Evolutionary conservation across 2,888 invertebrate genomes (phyloP), one percentile per base, ranked within the genome.

Genomic region (Cancer borealis): DNA sequence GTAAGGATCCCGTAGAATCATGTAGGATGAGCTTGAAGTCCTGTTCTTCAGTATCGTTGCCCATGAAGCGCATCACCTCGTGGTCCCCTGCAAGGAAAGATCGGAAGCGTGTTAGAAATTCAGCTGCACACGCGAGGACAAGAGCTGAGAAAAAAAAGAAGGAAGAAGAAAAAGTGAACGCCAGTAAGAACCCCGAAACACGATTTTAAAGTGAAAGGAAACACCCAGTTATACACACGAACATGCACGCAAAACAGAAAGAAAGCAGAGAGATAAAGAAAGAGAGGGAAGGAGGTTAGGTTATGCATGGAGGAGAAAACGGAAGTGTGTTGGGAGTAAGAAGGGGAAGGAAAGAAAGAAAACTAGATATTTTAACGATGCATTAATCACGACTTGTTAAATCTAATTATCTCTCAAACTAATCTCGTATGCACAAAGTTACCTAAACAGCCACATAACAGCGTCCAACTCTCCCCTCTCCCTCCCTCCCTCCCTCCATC

Each of bases 21-120:
- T 91, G 92, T n/a, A 95, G 92, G n/a, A 95, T 79, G 88, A 95
- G 91, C 89, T 95, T 95, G 94, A 95, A 93, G 94, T 95, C 92
- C 21, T 95, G 94, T 79, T 92, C 93, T 60, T 91, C 88, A 21
- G 94, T 95, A 26, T 60, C 88, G 94, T 95, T 95, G 60, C 95
- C 95, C 21, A 93, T 88, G 89, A 95, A 95, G 21, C 92, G 88
- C 88, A 93, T 92, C 60, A 95, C 92, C 45, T 95, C 94, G 54
- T 95, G 90, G 92, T 95, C 95, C 60, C 92, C 95, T 95, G 95
- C 30, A 95, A 91, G 39, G 79, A 45, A 88, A 93, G n/a, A 30
- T 12, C 73, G 79, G 30, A 45, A 39, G n/a, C 54, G 21, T 0
- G 54, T 90, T 49, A 90, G n/a, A 26, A 26, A 47, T 46, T 8